These are phyloP conservation scores for Nemopilema nomurai DNA, from an alignment of 30 jellyfish, hydroid and myxozoan genomes.

Conservation along the genomic window DNA sequence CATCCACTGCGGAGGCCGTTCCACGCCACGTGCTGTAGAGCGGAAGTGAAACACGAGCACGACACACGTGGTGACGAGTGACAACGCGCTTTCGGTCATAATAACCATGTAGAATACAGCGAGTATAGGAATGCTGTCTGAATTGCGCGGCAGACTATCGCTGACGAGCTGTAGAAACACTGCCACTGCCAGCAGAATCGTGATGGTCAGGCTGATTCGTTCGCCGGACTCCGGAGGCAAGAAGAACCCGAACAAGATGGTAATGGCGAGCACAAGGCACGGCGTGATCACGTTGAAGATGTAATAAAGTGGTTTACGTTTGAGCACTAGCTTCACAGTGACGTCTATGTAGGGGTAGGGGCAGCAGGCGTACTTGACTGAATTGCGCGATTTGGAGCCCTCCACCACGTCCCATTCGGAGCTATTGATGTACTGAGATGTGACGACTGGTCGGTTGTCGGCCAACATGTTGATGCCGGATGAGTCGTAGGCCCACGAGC, in stretches of 20 bases:
- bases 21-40: slow-evolving; percentile 66
- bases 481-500: slow-evolving; percentile 91
- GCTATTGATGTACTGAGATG: slow-evolving; percentile 71
- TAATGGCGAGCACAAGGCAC: slow-evolving; percentile 74
- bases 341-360: slow-evolving; percentile 75
- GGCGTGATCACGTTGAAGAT: slow-evolving; percentile 88
- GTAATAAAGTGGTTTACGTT: slow-evolving; percentile 87
- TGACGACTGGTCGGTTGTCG: slow-evolving; percentile 55
- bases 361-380: slow-evolving; percentile 79
- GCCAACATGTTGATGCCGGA: slow-evolving; percentile 65
- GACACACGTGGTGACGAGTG: slow-evolving; percentile 82
- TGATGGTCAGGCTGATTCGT: slow-evolving; percentile 81
- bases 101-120: slow-evolving; percentile 85
- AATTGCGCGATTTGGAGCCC: slow-evolving; percentile 31
- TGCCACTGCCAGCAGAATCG: slow-evolving; percentile 92
- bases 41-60: slow-evolving; percentile 81
- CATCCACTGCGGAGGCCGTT: slow-evolving; percentile 85
- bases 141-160: slow-evolving; percentile 83
- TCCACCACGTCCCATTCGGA: slow-evolving; percentile 84
- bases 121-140: slow-evolving; percentile 85
- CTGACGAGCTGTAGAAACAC: slow-evolving; percentile 88
- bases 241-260: slow-evolving; percentile 82
- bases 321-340: slow-evolving; percentile 60
- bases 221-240: slow-evolving; percentile 98
- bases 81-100: slow-evolving; percentile 92